These are phyloP conservation scores for Larimichthys crocea DNA, from an alignment of 2,113 vertebrate genomes.

Conservation along the genomic window DNA sequence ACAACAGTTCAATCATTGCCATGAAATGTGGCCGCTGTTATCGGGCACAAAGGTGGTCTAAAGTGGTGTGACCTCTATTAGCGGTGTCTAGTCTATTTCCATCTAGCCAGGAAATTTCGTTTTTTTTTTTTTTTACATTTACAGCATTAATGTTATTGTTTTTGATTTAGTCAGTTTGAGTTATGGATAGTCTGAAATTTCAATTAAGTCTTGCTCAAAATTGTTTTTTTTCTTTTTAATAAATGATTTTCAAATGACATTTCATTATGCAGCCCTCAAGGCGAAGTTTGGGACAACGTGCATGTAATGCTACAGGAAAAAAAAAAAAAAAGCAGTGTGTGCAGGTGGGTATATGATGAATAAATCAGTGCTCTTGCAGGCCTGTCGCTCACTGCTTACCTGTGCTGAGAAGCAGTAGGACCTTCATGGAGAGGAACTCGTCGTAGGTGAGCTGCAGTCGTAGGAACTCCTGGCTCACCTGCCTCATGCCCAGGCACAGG, in stretches of 20 bases:
- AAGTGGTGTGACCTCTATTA: neutral
- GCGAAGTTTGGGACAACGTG: neutral
- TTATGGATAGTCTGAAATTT: neutral
- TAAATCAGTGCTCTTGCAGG: conserved; percentile 4
- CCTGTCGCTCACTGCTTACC: conserved; percentile 78
- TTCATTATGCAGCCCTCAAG: conserved; percentile 3
- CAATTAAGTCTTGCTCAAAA: neutral
- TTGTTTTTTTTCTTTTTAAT: neutral
- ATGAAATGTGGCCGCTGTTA: conserved; percentile 18
- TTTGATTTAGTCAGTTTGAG: conserved; percentile 1
- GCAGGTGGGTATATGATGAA: neutral
- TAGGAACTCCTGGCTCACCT: conserved; percentile 97
- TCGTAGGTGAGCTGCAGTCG: conserved; percentile 97
- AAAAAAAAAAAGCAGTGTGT: neutral
- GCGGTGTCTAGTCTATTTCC: neutral
- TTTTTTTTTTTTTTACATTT: neutral
- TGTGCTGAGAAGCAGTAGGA: conserved; percentile 96
- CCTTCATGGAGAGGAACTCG: conserved; percentile 98
- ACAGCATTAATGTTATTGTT: neutral
- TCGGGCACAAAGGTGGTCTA: neutral
- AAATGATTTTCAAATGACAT: conserved; percentile 7
- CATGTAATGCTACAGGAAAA: neutral
- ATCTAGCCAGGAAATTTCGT: neutral
- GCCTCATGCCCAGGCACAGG: conserved; percentile 97
- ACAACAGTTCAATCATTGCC: neutral